These are phyloP conservation scores for Choloepus didactylus DNA, from an alignment of 2,797 vertebrate species.

Conservation along the genomic window DNA sequence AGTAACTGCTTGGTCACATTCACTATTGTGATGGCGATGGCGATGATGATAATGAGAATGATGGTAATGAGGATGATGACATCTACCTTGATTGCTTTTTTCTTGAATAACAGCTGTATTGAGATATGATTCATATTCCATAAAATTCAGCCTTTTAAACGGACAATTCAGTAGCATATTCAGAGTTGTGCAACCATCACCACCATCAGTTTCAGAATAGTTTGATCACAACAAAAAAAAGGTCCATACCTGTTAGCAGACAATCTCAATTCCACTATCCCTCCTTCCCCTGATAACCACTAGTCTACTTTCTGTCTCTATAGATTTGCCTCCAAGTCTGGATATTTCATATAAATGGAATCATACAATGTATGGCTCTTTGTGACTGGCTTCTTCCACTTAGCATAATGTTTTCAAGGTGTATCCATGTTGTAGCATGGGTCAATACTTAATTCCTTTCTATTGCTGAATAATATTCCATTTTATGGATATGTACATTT, in stretches of 20 bases:
- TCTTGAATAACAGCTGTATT: neutral
- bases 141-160: neutral
- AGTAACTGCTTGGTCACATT: neutral
- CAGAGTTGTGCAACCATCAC: neutral
- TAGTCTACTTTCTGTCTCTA: neutral
- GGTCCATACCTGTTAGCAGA: neutral
- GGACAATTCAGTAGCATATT: neutral
- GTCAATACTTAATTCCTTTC: neutral
- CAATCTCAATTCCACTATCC: neutral
- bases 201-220: neutral
- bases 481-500: neutral
- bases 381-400: neutral
- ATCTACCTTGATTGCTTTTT: neutral
- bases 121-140: neutral
- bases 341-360: neutral
- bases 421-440: neutral
- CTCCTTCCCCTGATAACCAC: neutral
- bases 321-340: neutral
- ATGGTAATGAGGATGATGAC: neutral
- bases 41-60: neutral
- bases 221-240: neutral
- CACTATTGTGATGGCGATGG: accelerated
- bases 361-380: neutral
- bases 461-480: neutral
- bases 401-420: neutral